A percentile compares a stretch with the other conserved stretches of the same genome.
phyloP scores from a whole-genome alignment of 2,113 vertebrate species.

The Chionis minor region DNA sequence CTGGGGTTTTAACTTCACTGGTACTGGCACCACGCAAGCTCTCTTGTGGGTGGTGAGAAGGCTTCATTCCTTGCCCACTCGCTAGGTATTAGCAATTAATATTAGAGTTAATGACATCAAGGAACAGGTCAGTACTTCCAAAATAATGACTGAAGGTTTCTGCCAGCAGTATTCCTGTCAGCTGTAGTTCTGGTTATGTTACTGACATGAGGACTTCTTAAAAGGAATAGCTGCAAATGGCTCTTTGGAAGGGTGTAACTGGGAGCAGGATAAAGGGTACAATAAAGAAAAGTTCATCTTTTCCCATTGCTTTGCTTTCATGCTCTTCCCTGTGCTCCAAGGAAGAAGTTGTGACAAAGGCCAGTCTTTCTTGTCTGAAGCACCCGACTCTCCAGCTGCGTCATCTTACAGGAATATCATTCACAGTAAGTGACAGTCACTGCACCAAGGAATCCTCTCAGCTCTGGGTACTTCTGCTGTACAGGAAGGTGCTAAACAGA shows the following conservation, averaged over 20 bases:
- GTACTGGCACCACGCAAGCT: not conserved
- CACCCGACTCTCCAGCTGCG: conserved; percentile 85
- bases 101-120: not conserved
- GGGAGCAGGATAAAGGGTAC: not conserved
- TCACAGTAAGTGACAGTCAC: conserved; percentile 80
- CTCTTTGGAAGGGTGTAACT: not conserved
- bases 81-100: not conserved
- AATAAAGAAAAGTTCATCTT: not conserved
- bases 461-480: not conserved
- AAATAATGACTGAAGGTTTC: not conserved
- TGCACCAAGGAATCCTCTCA: not conserved
- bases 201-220: not conserved
- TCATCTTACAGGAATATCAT: conserved; percentile 82
- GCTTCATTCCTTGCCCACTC: not conserved
- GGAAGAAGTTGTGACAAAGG: conserved; percentile 91
- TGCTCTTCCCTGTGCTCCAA: conserved; percentile 24
- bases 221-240: not conserved
- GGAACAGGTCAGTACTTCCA: not conserved
- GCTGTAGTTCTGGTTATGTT: not conserved
- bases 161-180: not conserved
- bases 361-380: conserved; percentile 83
- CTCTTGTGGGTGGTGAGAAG: not conserved
- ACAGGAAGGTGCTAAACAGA: not conserved
- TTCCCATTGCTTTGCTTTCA: not conserved
- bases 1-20: not conserved